Evolutionary conservation across 2,797 vertebrate species (phyloP).

Genomic region (Mus spretus): DNA sequence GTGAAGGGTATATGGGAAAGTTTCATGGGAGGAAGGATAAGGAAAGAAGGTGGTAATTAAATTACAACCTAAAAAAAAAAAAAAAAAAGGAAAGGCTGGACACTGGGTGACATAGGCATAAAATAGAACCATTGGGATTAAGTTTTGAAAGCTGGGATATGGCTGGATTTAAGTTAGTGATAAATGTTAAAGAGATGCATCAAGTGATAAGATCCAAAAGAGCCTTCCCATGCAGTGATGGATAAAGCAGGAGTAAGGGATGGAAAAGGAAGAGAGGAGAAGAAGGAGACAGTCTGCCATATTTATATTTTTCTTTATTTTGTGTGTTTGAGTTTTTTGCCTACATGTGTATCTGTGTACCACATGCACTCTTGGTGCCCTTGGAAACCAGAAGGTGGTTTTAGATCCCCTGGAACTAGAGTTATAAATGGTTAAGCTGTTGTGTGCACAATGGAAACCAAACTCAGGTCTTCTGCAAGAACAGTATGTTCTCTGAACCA

Average conservation of each 20-base stretch:
- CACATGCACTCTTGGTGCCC: no score
- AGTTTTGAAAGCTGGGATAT: not conserved
- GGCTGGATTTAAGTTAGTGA: not conserved
- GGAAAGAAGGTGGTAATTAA: not conserved
- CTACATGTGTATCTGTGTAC: not conserved
- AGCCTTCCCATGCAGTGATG: accelerated
- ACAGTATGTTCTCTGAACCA: not conserved
- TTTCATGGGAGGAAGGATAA: not conserved
- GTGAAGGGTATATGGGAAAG: not conserved
- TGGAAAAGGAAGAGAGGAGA: not conserved
- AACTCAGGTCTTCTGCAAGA: not conserved
- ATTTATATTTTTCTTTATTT: not conserved
- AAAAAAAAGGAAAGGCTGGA: not conserved
- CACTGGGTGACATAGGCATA: accelerated
- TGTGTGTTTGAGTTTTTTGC: not conserved
- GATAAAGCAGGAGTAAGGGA: not conserved
- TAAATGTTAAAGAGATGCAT: not conserved
- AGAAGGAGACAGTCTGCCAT: no score
- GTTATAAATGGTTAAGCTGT: not conserved
- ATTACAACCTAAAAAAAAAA: not conserved
- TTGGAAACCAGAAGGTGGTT: not conserved
- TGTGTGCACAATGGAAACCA: not conserved
- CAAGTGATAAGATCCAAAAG: accelerated
- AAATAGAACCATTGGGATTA: not conserved
- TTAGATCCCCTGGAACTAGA: not conserved